Percentiles rank a stretch among this genome's conserved stretches.
These are phyloP conservation scores for Achlya flavicornis DNA, from an alignment of 2,888 invertebrate genomes.

Conservation along the genomic window DNA sequence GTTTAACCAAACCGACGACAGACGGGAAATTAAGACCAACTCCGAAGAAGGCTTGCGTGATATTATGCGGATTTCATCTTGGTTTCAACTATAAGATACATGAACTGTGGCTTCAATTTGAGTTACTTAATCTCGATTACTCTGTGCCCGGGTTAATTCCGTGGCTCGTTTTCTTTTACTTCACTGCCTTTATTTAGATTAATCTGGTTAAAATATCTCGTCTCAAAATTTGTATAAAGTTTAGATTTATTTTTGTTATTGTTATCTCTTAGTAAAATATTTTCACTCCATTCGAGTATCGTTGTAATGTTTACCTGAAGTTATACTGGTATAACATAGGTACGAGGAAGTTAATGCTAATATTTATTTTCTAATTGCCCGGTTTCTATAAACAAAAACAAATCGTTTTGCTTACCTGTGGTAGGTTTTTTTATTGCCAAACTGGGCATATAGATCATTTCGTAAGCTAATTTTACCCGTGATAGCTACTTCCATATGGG, in stretches of 20 bases:
- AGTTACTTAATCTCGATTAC: conserved; percentile 5
- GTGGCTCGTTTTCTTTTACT: background rate
- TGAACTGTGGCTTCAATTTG: conserved; percentile 18
- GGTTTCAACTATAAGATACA: conserved; percentile 40
- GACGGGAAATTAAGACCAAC: conserved; percentile 26
- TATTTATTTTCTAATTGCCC: too few relatives aligned
- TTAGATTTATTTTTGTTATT: background rate
- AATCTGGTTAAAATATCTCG: background rate
- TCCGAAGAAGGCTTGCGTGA: conserved; percentile 21
- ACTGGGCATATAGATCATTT: too few relatives aligned
- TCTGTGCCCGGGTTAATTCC: background rate
- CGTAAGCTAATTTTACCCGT: too few relatives aligned
- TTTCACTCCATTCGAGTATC: background rate
- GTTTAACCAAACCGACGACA: conserved; percentile 24
- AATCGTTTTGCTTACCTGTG: too few relatives aligned
- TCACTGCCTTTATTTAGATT: background rate
- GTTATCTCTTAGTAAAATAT: background rate
- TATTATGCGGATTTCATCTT: conserved; percentile 27
- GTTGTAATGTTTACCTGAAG: too few relatives aligned
- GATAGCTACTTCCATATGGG: too few relatives aligned
- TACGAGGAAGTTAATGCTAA: too few relatives aligned
- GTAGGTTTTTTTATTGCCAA: too few relatives aligned
- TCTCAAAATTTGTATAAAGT: background rate
- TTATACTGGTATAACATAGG: too few relatives aligned
- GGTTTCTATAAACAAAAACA: too few relatives aligned